A percentile compares a stretch with the other conserved stretches of the same genome.
Conservation (phyloP, 1,140 invertebrate species). For the Stegodyphus dumicola region DNA sequence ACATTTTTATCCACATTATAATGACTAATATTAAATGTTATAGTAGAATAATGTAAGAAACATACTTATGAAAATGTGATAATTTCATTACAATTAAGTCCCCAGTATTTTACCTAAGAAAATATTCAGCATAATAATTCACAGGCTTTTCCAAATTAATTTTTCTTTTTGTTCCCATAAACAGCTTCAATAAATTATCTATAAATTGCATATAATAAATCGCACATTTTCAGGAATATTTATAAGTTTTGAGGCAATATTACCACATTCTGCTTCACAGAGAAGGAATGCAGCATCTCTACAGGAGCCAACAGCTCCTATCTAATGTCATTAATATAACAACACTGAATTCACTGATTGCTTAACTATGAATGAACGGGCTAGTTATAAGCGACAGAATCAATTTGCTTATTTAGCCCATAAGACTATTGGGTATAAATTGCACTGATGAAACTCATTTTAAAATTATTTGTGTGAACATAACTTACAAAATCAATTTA, state of each 20-base stretch:
- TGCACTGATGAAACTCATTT: neutral
- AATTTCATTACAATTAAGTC: too few species aligned
- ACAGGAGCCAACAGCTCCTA: neutral
- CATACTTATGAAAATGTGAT: too few species aligned
- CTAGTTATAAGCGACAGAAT: constrained; percentile 25
- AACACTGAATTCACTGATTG: constrained; percentile 30
- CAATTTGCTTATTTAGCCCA: neutral
- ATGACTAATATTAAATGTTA: too few species aligned
- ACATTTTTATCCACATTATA: too few species aligned
- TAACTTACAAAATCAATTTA: constrained; percentile 4
- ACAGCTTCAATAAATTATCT: constrained; percentile 25
- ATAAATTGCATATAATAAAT: constrained; percentile 39
- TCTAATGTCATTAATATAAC: constrained; percentile 28
- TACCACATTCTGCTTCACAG: constrained; percentile 9
- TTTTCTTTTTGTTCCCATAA: constrained; percentile 1
- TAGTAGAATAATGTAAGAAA: too few species aligned
- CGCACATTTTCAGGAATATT: constrained; percentile 26
- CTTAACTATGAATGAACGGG: constrained; percentile 42
- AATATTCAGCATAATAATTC: too few species aligned
- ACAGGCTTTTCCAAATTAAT: too few species aligned
- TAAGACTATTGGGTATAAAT: constrained; percentile 2
- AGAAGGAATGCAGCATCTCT: neutral
- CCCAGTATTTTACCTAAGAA: too few species aligned
- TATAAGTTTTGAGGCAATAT: constrained; percentile 32
- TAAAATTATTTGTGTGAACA: neutral